phyloP scores from a whole-genome alignment of 2,797 vertebrate genomes.

The Gorsachius magnificus region DNA sequence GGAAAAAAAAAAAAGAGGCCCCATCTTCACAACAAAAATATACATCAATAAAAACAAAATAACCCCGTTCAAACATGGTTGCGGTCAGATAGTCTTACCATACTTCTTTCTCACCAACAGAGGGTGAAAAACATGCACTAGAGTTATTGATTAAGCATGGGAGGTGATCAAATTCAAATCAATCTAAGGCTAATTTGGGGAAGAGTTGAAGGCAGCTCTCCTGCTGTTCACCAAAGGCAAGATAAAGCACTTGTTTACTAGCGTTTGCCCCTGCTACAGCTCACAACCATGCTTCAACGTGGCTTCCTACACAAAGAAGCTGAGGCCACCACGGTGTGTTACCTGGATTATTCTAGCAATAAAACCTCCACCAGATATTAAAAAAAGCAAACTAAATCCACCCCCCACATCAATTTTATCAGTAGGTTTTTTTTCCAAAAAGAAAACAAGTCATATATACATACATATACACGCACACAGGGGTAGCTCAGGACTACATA shows the following conservation, averaged over 20 bases:
- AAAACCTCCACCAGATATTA: not conserved
- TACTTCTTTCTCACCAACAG: not conserved
- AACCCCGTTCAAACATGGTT: constrained; percentile 56
- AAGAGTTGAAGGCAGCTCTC: not conserved
- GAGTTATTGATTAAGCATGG: not conserved
- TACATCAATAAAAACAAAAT: not conserved
- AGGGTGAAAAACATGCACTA: not conserved
- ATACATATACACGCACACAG: constrained; percentile 47
- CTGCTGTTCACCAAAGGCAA: not conserved
- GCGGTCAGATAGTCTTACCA: not conserved
- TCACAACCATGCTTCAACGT: constrained; percentile 60
- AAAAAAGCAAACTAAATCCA: not conserved
- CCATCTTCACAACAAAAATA: not conserved
- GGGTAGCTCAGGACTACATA: constrained; percentile 35
- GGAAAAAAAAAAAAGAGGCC: not conserved
- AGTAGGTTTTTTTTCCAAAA: not conserved
- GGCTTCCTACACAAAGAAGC: not conserved
- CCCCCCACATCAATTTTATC: not conserved
- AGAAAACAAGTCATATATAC: not conserved
- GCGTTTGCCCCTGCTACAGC: not conserved
- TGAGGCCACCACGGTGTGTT: not conserved
- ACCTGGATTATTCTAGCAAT: not conserved
- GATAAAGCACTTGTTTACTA: not conserved
- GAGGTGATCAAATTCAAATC: not conserved
- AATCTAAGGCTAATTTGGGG: not conserved